These are phyloP conservation scores for Drosophila kanapiae DNA, from an alignment of 1,140 invertebrate species.

Conservation along the genomic window DNA sequence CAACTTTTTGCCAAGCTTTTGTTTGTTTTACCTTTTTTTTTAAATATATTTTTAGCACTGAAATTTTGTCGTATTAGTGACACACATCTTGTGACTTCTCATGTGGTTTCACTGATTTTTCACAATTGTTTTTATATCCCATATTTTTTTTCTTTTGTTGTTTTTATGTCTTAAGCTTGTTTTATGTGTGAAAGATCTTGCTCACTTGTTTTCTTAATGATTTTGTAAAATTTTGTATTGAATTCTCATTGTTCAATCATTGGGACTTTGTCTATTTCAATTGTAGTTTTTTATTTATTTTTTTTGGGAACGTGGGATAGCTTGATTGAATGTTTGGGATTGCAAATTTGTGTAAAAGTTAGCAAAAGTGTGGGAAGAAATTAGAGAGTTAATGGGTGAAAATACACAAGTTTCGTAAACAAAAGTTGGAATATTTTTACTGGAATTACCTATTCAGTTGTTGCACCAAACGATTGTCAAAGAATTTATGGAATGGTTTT, in stretches of 20 bases:
- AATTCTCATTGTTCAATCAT: constrained; percentile 63
- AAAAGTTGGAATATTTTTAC: not conserved
- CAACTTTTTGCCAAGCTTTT: constrained; percentile 33
- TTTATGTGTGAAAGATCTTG: constrained; percentile 39
- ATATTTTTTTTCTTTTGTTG: constrained; percentile 15
- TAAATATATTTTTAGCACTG: constrained; percentile 27
- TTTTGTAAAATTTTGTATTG: constrained; percentile 52
- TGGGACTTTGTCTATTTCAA: constrained; percentile 35
- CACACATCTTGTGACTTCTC: constrained; percentile 27
- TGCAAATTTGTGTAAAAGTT: constrained; percentile 27
- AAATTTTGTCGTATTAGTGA: constrained; percentile 27
- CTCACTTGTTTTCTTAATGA: constrained; percentile 71
- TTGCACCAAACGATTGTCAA: constrained; percentile 11
- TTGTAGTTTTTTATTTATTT: constrained; percentile 11
- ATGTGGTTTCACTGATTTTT: constrained; percentile 19
- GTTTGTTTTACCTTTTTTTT: constrained; percentile 11
- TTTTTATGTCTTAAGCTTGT: constrained; percentile 27
- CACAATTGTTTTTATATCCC: constrained; percentile 34
- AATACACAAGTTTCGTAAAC: too few species aligned
- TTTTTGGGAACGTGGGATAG: constrained; percentile 71
- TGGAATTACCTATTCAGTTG: not conserved
- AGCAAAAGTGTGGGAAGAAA: constrained; percentile 36
- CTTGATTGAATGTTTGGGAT: constrained; percentile 1
- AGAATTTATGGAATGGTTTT: constrained; percentile 18
- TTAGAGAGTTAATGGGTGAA: constrained; percentile 9